Evolutionary conservation across 2,113 vertebrate genomes (phyloP).

Genomic region (Bombycilla garrulus): DNA sequence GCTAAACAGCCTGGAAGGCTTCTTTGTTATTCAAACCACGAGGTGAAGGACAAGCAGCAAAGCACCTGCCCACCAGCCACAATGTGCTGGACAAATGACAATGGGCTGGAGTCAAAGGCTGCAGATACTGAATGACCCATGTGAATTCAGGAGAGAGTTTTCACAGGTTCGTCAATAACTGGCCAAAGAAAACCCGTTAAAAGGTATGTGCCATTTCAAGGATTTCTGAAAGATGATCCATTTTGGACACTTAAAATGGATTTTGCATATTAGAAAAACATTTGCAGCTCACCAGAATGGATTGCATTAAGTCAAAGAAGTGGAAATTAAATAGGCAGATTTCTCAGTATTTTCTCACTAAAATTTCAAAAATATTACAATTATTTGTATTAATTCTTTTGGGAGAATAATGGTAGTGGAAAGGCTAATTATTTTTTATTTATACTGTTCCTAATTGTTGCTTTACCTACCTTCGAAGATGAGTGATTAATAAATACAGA

Average conservation of each 20-base stretch:
- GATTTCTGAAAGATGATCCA: not conserved
- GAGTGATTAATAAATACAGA: slow-evolving; percentile 20
- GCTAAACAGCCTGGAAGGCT: not conserved
- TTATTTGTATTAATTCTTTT: not conserved
- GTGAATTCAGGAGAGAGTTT: not conserved
- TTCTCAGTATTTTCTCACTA: not conserved
- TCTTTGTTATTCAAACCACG: slow-evolving; percentile 20
- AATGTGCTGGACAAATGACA: not conserved
- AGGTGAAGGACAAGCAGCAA: slow-evolving; percentile 4
- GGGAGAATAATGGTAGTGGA: not conserved
- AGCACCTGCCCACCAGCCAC: not conserved
- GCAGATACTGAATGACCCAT: not conserved
- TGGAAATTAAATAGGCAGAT: not conserved
- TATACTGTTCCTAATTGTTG: not conserved
- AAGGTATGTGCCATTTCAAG: not conserved
- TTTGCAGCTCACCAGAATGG: not conserved
- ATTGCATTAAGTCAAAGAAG: not conserved
- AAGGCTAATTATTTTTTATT: not conserved
- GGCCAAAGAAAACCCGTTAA: not conserved
- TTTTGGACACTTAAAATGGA: not conserved
- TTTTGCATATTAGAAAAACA: not conserved
- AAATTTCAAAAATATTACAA: not conserved
- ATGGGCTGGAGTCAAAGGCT: not conserved
- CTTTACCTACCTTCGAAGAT: not conserved
- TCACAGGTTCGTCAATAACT: not conserved